A percentile compares a stretch with the other conserved stretches of the same genome.
Conservation (phyloP, 2,888 invertebrate genomes). For the Electrophaes corylata region DNA sequence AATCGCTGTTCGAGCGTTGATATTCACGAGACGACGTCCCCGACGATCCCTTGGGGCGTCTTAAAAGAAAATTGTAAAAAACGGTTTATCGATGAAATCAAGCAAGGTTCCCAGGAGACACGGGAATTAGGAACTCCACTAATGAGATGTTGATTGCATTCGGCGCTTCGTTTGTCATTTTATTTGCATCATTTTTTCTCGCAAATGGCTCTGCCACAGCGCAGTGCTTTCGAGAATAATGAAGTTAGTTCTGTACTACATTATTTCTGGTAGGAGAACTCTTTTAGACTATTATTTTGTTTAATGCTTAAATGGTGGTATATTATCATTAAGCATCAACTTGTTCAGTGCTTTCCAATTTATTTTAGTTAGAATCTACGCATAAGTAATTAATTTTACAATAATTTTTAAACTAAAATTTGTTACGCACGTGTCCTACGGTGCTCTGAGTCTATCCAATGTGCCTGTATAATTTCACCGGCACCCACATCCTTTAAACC, state of each 20-base stretch:
- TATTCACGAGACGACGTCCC: slow-evolving; percentile 61
- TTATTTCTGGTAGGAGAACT: slow-evolving; percentile 13
- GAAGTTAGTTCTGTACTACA: slow-evolving; percentile 23
- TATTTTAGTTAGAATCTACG: too few relatives aligned
- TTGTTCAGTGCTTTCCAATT: too few relatives aligned
- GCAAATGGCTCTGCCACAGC: slow-evolving; percentile 14
- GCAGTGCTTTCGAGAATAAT: slow-evolving; percentile 25
- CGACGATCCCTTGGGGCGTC: slow-evolving; percentile 16
- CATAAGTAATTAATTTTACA: too few relatives aligned
- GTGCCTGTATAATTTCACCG: too few relatives aligned
- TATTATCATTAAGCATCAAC: too few relatives aligned
- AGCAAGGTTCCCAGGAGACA: slow-evolving; percentile 59
- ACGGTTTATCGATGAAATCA: slow-evolving; percentile 76
- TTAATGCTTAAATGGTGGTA: too few relatives aligned
- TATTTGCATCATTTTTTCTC: slow-evolving; percentile 59
- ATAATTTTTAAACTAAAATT: too few relatives aligned
- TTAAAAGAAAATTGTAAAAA: slow-evolving; percentile 68
- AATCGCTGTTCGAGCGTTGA: slow-evolving; percentile 65
- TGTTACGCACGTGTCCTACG: too few relatives aligned
- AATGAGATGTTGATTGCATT: slow-evolving; percentile 83
- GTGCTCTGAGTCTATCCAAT: too few relatives aligned
- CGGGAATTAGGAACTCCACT: slow-evolving; percentile 74
- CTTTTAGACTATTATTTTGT: too few relatives aligned
- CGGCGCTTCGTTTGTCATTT: slow-evolving; percentile 67
- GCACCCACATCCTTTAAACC: too few relatives aligned